Percentiles rank a stretch among this genome's conserved stretches.
Conservation (phyloP, 2,888 invertebrate species). For the Scaptomyza parva region DNA sequence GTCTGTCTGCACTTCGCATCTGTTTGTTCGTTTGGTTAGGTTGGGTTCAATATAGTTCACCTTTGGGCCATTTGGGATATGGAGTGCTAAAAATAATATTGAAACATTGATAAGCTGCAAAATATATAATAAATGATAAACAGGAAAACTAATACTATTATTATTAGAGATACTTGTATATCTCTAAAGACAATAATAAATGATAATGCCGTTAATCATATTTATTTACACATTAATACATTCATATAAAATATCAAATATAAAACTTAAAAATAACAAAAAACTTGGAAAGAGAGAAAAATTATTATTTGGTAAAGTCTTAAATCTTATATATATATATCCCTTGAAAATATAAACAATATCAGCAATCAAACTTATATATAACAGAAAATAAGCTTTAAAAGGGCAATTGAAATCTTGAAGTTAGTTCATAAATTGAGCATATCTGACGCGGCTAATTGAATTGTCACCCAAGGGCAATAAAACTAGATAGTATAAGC, state of each 20-base stretch:
- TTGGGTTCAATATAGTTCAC: slow-evolving; percentile 26
- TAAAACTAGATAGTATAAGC: slow-evolving; percentile 33
- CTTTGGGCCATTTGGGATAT: slow-evolving; percentile 24
- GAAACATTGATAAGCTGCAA: slow-evolving; percentile 10
- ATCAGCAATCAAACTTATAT: background rate
- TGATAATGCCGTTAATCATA: background rate
- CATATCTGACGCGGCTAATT: slow-evolving; percentile 63
- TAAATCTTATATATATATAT: too few species aligned
- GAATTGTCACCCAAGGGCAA: slow-evolving; percentile 60
- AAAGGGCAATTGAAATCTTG: slow-evolving; percentile 10
- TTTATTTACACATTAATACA: background rate
- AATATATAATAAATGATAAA: slow-evolving; percentile 7
- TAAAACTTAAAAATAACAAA: too few species aligned
- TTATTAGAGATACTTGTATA: slow-evolving; percentile 12
- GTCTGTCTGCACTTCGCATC: slow-evolving; percentile 9
- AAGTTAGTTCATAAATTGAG: slow-evolving; percentile 48
- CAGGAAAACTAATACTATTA: background rate
- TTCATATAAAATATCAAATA: too few species aligned
- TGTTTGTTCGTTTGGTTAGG: slow-evolving; percentile 10
- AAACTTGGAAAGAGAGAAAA: too few species aligned
- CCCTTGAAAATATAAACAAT: too few species aligned
- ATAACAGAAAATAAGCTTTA: slow-evolving; percentile 1
- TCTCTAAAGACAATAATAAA: background rate
- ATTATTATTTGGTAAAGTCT: too few species aligned
- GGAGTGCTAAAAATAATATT: slow-evolving; percentile 28